These are phyloP conservation scores for Silurus lanzhouensis DNA, from an alignment of 2,797 vertebrate genomes.

Conservation along the genomic window DNA sequence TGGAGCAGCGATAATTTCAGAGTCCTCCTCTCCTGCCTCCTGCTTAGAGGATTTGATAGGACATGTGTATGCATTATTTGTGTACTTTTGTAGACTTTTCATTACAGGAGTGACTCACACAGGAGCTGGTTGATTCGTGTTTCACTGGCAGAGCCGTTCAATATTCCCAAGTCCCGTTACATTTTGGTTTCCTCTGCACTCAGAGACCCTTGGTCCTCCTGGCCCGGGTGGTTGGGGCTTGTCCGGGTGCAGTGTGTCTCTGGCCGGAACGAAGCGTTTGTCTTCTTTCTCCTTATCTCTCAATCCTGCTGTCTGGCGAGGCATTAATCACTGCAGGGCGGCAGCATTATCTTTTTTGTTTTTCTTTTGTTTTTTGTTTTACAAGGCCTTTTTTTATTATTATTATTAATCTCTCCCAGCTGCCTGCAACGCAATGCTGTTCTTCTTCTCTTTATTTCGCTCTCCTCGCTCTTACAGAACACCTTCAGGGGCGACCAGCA, in stretches of 20 bases:
- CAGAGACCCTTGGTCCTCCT: slow-evolving; percentile 41
- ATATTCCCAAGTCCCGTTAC: slow-evolving; percentile 14
- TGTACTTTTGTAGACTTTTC: slow-evolving; percentile 21
- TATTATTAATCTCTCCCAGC: slow-evolving; percentile 63
- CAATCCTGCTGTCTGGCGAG: slow-evolving; percentile 60
- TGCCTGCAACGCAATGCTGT: slow-evolving; percentile 45
- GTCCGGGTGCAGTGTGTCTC: slow-evolving; percentile 42
- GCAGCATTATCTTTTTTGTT: slow-evolving; percentile 49
- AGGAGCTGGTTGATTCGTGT: slow-evolving; percentile 6
- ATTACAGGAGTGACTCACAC: slow-evolving; percentile 26
- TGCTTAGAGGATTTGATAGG: slow-evolving; percentile 27
- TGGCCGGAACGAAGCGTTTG: slow-evolving; percentile 49
- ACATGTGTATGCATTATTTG: slow-evolving; percentile 9
- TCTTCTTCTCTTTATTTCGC: slow-evolving; percentile 15
- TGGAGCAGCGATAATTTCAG: slow-evolving; percentile 44
- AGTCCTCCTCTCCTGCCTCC: slow-evolving; percentile 4
- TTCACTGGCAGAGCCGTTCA: neutral
- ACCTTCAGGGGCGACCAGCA: slow-evolving; percentile 63
- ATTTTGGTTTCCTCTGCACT: slow-evolving; percentile 31
- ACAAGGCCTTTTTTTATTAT: slow-evolving; percentile 43
- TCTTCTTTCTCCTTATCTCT: slow-evolving; percentile 63
- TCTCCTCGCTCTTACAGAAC: slow-evolving; percentile 63
- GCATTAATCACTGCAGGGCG: slow-evolving; percentile 64
- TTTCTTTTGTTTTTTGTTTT: neutral
- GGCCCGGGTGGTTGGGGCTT: slow-evolving; percentile 34